phyloP scores from a whole-genome alignment of 2,113 vertebrate species.

The Mixornis gularis region DNA sequence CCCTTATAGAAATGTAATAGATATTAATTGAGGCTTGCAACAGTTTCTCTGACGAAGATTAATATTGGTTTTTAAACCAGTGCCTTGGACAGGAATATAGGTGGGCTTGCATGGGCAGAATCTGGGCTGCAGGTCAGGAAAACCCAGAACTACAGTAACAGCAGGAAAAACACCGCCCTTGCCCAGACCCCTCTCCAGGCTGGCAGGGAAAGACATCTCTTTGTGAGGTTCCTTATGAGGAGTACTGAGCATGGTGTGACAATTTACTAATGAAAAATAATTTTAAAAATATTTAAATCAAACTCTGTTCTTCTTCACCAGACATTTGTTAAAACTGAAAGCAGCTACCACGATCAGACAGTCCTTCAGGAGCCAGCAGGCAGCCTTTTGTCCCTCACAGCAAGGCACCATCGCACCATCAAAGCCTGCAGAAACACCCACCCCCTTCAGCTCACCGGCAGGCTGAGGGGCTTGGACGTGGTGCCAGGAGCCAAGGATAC shows the following conservation, averaged over 20 bases:
- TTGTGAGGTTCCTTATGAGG: neutral
- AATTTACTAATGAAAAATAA: neutral
- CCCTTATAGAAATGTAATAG: neutral
- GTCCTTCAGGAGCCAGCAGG: slow-evolving; percentile 1
- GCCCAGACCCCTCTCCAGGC: neutral
- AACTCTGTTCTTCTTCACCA: neutral
- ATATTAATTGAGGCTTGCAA: neutral
- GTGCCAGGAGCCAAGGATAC: neutral
- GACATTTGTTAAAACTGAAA: neutral
- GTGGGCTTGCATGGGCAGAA: neutral
- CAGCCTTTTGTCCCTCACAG: slow-evolving; percentile 32
- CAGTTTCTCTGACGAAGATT: neutral
- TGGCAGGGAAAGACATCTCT: neutral
- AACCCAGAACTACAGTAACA: neutral
- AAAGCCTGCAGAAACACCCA: neutral
- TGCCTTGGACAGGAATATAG: neutral
- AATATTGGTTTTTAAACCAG: neutral
- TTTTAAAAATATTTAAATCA: neutral
- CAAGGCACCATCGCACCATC: neutral
- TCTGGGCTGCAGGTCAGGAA: neutral
- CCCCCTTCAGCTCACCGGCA: neutral
- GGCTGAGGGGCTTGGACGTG: neutral
- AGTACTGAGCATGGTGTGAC: neutral
- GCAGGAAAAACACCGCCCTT: neutral
- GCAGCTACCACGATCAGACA: neutral